Evolutionary conservation across 2,797 vertebrate genomes (phyloP).

Genomic region (Triplophysa yarkandensis): DNA sequence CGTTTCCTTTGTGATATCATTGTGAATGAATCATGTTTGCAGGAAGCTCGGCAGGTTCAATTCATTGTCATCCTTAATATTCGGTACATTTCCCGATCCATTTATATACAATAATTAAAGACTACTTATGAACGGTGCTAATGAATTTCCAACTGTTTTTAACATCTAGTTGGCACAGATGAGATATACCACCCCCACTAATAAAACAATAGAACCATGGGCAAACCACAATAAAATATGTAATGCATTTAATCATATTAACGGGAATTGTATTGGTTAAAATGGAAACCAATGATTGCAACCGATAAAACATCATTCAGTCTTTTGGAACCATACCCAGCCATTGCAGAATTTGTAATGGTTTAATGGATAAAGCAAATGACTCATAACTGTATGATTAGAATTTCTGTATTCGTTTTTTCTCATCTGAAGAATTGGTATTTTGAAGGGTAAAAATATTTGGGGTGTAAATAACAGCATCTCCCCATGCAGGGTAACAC

Average conservation of each 20-base stretch:
- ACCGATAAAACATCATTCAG: background rate
- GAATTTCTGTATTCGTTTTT: too few species aligned
- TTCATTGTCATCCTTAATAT: background rate
- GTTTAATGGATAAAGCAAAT: too few species aligned
- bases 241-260: too few species aligned
- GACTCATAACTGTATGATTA: too few species aligned
- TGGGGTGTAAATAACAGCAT: too few species aligned
- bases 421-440: background rate
- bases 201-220: too few species aligned
- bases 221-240: too few species aligned
- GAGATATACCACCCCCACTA: too few species aligned
- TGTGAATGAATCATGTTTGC: background rate
- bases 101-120: background rate
- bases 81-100: background rate
- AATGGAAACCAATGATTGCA: too few species aligned
- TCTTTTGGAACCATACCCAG: too few species aligned
- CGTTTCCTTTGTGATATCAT: background rate
- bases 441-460: background rate
- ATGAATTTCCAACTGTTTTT: background rate
- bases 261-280: too few species aligned
- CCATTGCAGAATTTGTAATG: background rate
- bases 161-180: background rate
- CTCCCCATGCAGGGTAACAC: background rate
- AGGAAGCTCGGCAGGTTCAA: background rate
- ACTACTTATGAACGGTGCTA: background rate